Conservation (phyloP, 2,888 invertebrate genomes). For the Stenurella melanura region DNA sequence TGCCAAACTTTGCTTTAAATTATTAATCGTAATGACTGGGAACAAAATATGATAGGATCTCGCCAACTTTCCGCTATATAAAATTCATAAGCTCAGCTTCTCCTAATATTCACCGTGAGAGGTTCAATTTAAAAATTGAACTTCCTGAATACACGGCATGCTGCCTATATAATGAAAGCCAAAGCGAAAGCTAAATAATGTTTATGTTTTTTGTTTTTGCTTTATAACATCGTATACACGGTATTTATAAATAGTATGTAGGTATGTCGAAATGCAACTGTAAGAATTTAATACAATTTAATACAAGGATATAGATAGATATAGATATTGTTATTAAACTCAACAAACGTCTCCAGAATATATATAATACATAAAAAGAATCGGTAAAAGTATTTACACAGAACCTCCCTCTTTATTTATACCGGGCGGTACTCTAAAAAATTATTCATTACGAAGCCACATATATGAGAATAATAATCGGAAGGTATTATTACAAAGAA, state of each 20-base stretch:
- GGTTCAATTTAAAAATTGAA: slow-evolving; percentile 26
- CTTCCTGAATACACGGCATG: background rate
- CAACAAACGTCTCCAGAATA: too few relatives aligned
- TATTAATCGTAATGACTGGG: slow-evolving; percentile 44
- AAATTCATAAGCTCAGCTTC: slow-evolving; percentile 45
- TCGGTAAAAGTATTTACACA: too few relatives aligned
- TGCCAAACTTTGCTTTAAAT: slow-evolving; percentile 41
- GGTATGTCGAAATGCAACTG: too few relatives aligned
- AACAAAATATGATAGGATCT: slow-evolving; percentile 42
- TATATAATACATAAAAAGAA: too few relatives aligned
- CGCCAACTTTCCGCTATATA: slow-evolving; percentile 42
- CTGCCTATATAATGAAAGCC: background rate
- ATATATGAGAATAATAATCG: too few relatives aligned
- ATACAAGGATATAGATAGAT: too few relatives aligned
- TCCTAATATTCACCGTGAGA: slow-evolving; percentile 36
- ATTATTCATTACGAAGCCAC: too few relatives aligned
- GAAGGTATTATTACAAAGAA: too few relatives aligned
- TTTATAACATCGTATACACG: background rate
- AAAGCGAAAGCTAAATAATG: slow-evolving; percentile 2
- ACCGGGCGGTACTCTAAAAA: too few relatives aligned
- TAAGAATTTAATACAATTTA: too few relatives aligned
- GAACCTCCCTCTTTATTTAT: too few relatives aligned
- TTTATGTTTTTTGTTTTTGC: background rate
- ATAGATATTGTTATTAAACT: too few relatives aligned
- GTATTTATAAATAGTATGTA: background rate